phyloP scores from a whole-genome alignment of 2,797 vertebrate species.

The Coracias cyanogaster region DNA sequence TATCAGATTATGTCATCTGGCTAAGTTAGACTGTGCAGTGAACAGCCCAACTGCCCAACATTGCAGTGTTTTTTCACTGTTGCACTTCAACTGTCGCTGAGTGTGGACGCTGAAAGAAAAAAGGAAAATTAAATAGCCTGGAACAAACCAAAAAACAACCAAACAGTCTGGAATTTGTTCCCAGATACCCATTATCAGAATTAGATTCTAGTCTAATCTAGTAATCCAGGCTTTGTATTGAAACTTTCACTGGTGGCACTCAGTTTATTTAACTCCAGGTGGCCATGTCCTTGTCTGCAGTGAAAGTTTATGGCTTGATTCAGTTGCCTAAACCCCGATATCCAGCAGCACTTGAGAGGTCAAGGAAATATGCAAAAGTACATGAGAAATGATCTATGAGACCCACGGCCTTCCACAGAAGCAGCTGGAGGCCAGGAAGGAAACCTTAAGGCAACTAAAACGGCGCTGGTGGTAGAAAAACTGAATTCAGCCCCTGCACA shows the following conservation, averaged over 20 bases:
- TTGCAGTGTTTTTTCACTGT: neutral
- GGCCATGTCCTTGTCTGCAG: neutral
- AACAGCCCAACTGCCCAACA: neutral
- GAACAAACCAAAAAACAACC: neutral
- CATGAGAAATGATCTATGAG: neutral
- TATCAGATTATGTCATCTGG: neutral
- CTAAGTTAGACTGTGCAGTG: neutral
- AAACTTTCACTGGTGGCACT: neutral
- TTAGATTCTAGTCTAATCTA: neutral
- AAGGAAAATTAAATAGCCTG: neutral
- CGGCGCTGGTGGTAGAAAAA: neutral
- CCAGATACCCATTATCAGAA: neutral
- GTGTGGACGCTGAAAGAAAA: neutral
- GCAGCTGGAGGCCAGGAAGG: neutral
- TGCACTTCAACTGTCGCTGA: neutral
- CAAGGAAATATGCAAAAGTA: neutral
- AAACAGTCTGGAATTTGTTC: neutral
- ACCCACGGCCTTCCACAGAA: neutral
- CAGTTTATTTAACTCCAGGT: neutral
- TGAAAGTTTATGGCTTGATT: neutral
- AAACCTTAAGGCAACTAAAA: neutral
- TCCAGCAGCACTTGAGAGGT: neutral
- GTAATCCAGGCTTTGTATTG: neutral
- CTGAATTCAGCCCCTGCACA: accelerated
- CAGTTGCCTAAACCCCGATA: neutral